A percentile compares a stretch with the other conserved stretches of the same genome.
Conservation (phyloP, 1,140 invertebrate genomes). For the Lordiphosa mommai region DNA sequence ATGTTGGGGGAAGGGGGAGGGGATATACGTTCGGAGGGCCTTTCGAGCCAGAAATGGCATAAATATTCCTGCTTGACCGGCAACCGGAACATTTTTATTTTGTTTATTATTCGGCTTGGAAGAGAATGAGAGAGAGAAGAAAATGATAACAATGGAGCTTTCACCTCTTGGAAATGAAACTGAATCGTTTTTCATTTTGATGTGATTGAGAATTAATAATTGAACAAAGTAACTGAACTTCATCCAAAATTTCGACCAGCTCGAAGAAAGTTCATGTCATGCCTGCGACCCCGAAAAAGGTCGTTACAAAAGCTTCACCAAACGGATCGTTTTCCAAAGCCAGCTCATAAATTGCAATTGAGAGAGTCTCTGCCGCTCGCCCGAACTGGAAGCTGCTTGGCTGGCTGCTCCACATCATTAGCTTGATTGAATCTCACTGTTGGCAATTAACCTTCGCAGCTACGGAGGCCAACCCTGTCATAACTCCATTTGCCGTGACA, state of each 20-base stretch:
- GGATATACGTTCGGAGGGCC: constrained; percentile 66
- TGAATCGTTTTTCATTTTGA: constrained; percentile 75
- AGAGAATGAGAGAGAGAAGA: background rate
- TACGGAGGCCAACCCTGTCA: constrained; percentile 45
- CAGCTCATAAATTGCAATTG: constrained; percentile 66
- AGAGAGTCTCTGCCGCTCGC: constrained; percentile 5
- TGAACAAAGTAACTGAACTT: too few species aligned
- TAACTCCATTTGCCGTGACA: constrained; percentile 70
- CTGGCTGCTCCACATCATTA: constrained; percentile 56
- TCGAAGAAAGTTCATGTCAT: too few species aligned
- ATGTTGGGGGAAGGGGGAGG: too few species aligned
- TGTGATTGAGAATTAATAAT: constrained; percentile 14
- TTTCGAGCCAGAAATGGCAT: constrained; percentile 77
- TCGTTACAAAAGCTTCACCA: constrained; percentile 22
- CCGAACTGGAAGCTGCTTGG: constrained; percentile 21
- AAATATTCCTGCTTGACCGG: constrained; percentile 74
- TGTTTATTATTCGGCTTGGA: background rate
- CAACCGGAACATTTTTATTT: constrained; percentile 63
- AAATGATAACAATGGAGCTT: constrained; percentile 66
- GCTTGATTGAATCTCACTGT: constrained; percentile 78
- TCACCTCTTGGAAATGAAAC: constrained; percentile 70
- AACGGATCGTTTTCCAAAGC: constrained; percentile 2
- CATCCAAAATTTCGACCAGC: too few species aligned
- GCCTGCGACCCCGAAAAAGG: constrained; percentile 53
- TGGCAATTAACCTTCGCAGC: constrained; percentile 72